Base-by-base conservation (phyloP, 2,113 vertebrate species). In the Macrotis lagotis region DNA sequence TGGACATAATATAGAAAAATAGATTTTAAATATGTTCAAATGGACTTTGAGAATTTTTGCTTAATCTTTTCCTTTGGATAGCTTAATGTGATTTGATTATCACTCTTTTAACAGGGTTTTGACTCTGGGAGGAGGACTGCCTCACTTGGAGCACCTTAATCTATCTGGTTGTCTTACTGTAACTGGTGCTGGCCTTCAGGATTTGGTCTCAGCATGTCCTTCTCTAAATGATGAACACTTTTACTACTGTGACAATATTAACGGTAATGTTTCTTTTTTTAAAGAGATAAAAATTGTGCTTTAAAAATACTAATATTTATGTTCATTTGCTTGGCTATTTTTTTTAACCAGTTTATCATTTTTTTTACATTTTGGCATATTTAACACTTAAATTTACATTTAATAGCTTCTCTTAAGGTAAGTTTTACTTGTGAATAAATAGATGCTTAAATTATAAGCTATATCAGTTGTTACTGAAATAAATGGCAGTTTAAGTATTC, bases 221-320 rank as follows among this genome's bases (percentile, higher is more conserved):
- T 98, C 99, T 92, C 99, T 99, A 66, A 99, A 99, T 12, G 99
- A 99, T 88, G 99, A 99, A 98, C 99, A 99, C 98, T 99, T 99
- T 98, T 99, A 99, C 99, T 99, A 99, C 99, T 99, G 99, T 99
- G 99, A 99, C 99, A 99, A 99, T 99, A 99, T 99, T 98, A 99
- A 99, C 95, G 99, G 99, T 99, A 99, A 99, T 98, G 98, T 97
- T 94, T 95, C 96, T 97, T 95, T 97, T 50, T 93, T 91, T 59
- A 91, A 96, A 53, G 52, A 91, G 88, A 93, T 93, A 74, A 51
- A 74, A 88, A 3, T 24, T 91, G 55, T 66, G 55, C 66, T 94
- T 90, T 96, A 74, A 89, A 83, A 94, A 51, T 95, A 92, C 16
- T 93, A 28, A 53, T 91, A n/a, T 88, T 96, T 96, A n/a, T 94